These are phyloP conservation scores for Meloidogyne exigua DNA, from an alignment of 1,140 invertebrate species.

Conservation along the genomic window DNA sequence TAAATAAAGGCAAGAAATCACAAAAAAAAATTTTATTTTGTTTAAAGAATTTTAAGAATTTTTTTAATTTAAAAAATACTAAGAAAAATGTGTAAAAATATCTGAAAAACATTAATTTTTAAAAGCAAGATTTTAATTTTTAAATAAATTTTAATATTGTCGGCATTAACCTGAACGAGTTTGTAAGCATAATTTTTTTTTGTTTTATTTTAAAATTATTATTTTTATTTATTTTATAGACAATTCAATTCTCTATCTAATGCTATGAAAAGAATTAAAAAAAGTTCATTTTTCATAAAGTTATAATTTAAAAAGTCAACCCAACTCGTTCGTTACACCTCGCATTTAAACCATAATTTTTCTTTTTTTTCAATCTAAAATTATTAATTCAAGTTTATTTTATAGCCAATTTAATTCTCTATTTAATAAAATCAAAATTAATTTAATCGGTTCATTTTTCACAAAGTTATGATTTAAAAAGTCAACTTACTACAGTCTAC, in stretches of 20 bases:
- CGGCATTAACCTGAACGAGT: too few relatives aligned
- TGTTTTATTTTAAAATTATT: too few relatives aligned
- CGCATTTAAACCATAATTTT: neutral
- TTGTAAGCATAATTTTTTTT: too few relatives aligned
- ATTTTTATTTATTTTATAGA: too few relatives aligned
- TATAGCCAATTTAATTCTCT: constrained; percentile 1
- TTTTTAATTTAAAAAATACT: neutral
- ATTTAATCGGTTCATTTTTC: neutral
- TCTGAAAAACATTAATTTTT: too few relatives aligned
- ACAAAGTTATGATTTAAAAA: neutral
- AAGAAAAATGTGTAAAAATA: neutral
- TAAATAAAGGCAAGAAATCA: neutral
- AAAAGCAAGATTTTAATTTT: too few relatives aligned
- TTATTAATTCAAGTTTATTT: neutral
- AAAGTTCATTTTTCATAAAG: too few relatives aligned
- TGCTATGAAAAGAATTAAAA: neutral
- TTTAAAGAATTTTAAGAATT: neutral
- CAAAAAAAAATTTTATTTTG: constrained; percentile 6
- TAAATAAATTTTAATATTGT: too few relatives aligned
- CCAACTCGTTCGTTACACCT: too few relatives aligned
- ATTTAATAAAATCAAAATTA: neutral
- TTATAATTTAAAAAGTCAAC: too few relatives aligned
- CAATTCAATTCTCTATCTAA: neutral
- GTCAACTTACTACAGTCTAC: neutral
- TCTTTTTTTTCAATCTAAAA: neutral